A percentile compares a stretch with the other conserved stretches of the same genome.
Evolutionary conservation across 2,113 vertebrate species (phyloP).

Genomic region (Melanerpes aurifrons): DNA sequence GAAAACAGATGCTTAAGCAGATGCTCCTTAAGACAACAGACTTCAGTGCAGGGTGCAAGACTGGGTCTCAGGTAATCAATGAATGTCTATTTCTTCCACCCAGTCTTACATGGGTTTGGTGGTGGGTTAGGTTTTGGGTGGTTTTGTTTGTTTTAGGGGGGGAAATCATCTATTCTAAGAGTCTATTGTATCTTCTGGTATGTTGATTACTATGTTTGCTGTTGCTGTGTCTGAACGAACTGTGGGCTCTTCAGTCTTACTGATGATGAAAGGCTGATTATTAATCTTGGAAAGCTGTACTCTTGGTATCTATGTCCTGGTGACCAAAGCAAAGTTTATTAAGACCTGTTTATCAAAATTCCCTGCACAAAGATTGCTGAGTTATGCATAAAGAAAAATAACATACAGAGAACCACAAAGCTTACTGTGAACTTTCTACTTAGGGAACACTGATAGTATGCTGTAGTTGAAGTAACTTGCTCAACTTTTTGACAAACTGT

Average conservation of each 20-base stretch:
- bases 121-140: too few species aligned
- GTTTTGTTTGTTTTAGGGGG: too few species aligned
- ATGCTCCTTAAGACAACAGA: background rate
- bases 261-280: rapidly evolving
- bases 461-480: background rate
- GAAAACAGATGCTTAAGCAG: background rate
- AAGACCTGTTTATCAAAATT: background rate
- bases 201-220: background rate
- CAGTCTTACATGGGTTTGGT: background rate
- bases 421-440: background rate
- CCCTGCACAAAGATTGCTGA: background rate
- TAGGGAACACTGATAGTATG: background rate
- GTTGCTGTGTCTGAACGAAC: background rate
- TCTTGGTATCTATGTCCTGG: background rate
- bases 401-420: background rate
- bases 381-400: background rate
- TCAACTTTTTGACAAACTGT: background rate
- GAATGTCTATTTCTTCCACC: rapidly evolving
- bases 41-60: rapidly evolving
- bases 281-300: background rate
- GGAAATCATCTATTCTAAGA: background rate
- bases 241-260: background rate
- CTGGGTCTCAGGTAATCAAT: background rate
- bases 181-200: background rate
- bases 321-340: background rate